Conservation (phyloP, 2,113 vertebrate species). For the Grantiella picta region DNA sequence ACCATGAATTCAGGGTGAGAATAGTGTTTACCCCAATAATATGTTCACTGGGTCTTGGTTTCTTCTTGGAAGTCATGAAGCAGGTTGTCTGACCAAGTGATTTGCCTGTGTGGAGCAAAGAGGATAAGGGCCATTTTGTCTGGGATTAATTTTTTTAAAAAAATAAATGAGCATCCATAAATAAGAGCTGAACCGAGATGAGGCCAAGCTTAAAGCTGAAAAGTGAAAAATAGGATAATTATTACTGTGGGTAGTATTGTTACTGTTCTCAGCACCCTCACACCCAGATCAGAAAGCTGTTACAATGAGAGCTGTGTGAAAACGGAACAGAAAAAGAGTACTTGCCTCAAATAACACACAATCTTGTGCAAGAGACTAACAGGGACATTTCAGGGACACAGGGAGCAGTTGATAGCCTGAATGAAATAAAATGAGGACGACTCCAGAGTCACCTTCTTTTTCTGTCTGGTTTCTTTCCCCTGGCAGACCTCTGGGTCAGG, state of each 20-base stretch:
- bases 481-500: background rate
- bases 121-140: background rate
- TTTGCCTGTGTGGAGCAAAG: background rate
- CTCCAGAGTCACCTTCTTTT: background rate
- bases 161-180: background rate
- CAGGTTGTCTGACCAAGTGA: background rate
- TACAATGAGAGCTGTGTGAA: background rate
- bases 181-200: background rate
- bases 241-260: background rate
- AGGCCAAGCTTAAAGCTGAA: background rate
- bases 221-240: background rate
- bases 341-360: background rate
- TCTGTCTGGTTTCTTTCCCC: background rate
- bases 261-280: background rate
- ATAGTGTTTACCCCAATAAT: background rate
- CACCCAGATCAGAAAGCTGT: background rate
- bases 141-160: background rate
- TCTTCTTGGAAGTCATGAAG: background rate
- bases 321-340: background rate
- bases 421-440: background rate
- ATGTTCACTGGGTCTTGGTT: background rate
- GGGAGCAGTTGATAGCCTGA: background rate
- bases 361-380: background rate
- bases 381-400: background rate
- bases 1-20: background rate